A percentile compares a stretch with the other conserved stretches of the same genome.
Conservation (phyloP, 2,888 invertebrate genomes). For the Sialis lutaria region DNA sequence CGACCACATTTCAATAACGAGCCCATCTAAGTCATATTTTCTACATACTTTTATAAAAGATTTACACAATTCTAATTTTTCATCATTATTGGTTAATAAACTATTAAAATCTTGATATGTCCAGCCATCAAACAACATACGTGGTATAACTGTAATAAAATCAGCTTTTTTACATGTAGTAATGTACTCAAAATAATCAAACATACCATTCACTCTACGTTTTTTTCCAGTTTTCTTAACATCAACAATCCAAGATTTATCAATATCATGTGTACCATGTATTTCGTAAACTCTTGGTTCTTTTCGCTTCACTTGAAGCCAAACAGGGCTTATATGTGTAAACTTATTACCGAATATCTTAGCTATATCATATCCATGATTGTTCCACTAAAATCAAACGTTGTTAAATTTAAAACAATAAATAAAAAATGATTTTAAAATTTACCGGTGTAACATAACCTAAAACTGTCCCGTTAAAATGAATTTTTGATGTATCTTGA, state of each 20-base stretch:
- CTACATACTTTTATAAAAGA: constrained; percentile 50
- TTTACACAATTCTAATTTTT: constrained; percentile 47
- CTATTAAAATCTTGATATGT: constrained; percentile 51
- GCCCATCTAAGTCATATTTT: constrained; percentile 72
- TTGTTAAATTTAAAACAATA: neutral
- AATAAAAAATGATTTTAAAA: constrained; percentile 9
- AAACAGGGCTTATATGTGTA: constrained; percentile 82
- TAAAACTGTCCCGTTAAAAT: constrained; percentile 57
- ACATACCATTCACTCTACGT: constrained; percentile 39
- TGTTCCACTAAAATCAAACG: constrained; percentile 66
- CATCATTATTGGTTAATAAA: constrained; percentile 49
- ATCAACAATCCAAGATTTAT: constrained; percentile 63
- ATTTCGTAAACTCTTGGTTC: constrained; percentile 43
- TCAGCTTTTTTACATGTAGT: neutral
- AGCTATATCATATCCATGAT: constrained; percentile 82
- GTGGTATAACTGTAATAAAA: constrained; percentile 57
- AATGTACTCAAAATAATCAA: neutral
- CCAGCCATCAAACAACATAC: constrained; percentile 83
- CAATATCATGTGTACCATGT: constrained; percentile 66
- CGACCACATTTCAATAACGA: constrained; percentile 81
- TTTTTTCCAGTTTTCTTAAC: constrained; percentile 39
- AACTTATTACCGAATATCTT: constrained; percentile 81
- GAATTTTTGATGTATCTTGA: constrained; percentile 43
- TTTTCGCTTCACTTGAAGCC: constrained; percentile 69
- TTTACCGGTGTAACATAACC: constrained; percentile 85